Base-by-base conservation (phyloP, 2,113 vertebrate species). In the Thymallus thymallus region DNA sequence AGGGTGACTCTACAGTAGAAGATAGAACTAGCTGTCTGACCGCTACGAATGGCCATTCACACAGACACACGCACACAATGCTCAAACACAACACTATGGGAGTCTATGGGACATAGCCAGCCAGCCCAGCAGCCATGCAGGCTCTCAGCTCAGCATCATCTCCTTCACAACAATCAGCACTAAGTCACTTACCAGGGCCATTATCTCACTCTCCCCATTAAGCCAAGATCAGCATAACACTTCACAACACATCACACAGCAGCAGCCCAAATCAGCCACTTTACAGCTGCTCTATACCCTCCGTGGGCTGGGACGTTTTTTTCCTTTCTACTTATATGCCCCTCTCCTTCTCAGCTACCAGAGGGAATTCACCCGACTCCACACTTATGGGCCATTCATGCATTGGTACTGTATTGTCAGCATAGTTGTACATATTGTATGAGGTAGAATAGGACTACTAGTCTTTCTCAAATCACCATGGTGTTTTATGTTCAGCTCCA, bases 121-220 rank as follows among this genome's bases (percentile, higher is more conserved):
- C 12, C 46, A 51, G 46, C 12, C 46, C 46, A 51, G 46, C 46
- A 18, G 46, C 16, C 48, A 18, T 51, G 16, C 48, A 51, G 48
- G 48, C 48, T 51, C 48, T 51, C 48, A 82, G 75, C 56, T 41
- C 72, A 22, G 56, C 56, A 22, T 64, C 20, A 5, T 66, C 58
- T 78, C 67, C 81, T 78, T 82, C 70, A 73, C 83, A 84, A 81
- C 84, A 87, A 86, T 91, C 88, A 90, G 87, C 88, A 85, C 77
- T 73, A 82, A 86, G 85, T 76, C 89, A 91, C 89, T 93, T 91
- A 91, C 86, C 85, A 87, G 75, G 75, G 68, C 92, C 90, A 92
- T 90, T 89, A 91, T 86, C 80, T 73, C 73, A 79, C 80, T 78
- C 79, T 86, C 68, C 75, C 80, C 46, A 22, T 81, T 88, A 77